Evolutionary conservation across 1,140 invertebrate species (phyloP).

Genomic region (Cyrtorhinus lividipennis): DNA sequence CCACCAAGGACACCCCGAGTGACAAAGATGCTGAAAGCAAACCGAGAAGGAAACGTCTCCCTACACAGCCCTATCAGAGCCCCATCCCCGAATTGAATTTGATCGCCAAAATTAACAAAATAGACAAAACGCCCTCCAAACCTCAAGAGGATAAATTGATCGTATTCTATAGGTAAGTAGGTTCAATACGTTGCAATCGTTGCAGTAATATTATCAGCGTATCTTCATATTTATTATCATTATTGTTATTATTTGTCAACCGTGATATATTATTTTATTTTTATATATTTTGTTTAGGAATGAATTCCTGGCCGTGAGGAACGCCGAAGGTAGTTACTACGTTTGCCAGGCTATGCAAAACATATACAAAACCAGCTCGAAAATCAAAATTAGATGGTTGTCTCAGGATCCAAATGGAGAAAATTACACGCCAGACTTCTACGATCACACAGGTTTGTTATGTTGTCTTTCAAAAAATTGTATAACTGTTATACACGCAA

Average conservation of each 20-base stretch:
- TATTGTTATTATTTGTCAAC: too few relatives aligned
- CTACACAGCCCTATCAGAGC: constrained; percentile 66
- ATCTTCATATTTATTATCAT: neutral
- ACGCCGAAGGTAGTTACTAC: constrained; percentile 75
- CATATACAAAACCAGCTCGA: constrained; percentile 64
- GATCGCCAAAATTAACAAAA: constrained; percentile 51
- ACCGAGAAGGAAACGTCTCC: constrained; percentile 40
- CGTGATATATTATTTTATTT: too few relatives aligned
- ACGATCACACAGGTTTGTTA: constrained; percentile 60
- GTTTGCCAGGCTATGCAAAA: constrained; percentile 83
- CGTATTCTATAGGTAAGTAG: constrained; percentile 61
- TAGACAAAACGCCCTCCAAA: constrained; percentile 36
- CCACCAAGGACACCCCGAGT: constrained; percentile 7
- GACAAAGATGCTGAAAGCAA: constrained; percentile 33
- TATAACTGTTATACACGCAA: neutral
- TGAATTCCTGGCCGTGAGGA: constrained; percentile 79
- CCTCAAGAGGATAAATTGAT: constrained; percentile 66
- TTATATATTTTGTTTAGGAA: constrained; percentile 40
- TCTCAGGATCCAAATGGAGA: constrained; percentile 48
- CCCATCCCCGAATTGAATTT: constrained; percentile 59
- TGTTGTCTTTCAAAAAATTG: neutral
- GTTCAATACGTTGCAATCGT: neutral
- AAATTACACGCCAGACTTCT: constrained; percentile 72
- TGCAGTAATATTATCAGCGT: neutral
- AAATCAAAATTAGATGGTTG: constrained; percentile 79